Evolutionary conservation across 1,140 invertebrate genomes (phyloP), one percentile per base, ranked within the genome.

Genomic region (Drosophila virilis): DNA sequence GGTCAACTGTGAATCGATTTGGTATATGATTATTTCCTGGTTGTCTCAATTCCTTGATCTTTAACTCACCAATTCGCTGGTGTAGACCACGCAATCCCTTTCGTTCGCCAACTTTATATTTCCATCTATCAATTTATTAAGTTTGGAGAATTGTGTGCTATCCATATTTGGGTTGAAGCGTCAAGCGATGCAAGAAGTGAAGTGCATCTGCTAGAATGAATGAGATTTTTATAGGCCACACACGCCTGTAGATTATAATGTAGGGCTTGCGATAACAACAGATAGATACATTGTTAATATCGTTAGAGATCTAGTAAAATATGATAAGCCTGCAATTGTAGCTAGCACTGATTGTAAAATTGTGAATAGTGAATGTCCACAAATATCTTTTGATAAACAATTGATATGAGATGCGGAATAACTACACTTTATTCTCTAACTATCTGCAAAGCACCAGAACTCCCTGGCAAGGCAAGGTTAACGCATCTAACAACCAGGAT

Each of bases 141-240:
- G 54, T 9, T 81, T 78, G 7, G 48, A 52, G 45, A 85, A 80
- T 35, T 85, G 61, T 75, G 62, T 38, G 3, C 48, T 60, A 71
- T 82, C 82, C 81, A 86, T 83, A 40, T 32, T 73, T 37, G 37
- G 32, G 35, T 60, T 33, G 9, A 17, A 22, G 13, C 38, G 64
- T 6, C 48, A n/a, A 28, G 13, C 45, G 55, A 15, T 8, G 54
- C 35, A 59, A 40, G 38, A 35, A 32, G 51, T 13, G 13, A 46
- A 43, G 42, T 50, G 12, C 52, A 65, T 65, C 52, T 48, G 37
- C 9, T 43, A 10, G 3, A 51, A 22, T 42, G 9, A 13, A 59
- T 40, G 35, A 6, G 8, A 17, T 10, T 60, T 58, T 68, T 68
- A 68, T 68, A 48, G 22, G 22, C 5, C 17, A 17, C 54, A 45